phyloP scores from a whole-genome alignment of 2,113 vertebrate genomes.

The Brachypteracias leptosomus region DNA sequence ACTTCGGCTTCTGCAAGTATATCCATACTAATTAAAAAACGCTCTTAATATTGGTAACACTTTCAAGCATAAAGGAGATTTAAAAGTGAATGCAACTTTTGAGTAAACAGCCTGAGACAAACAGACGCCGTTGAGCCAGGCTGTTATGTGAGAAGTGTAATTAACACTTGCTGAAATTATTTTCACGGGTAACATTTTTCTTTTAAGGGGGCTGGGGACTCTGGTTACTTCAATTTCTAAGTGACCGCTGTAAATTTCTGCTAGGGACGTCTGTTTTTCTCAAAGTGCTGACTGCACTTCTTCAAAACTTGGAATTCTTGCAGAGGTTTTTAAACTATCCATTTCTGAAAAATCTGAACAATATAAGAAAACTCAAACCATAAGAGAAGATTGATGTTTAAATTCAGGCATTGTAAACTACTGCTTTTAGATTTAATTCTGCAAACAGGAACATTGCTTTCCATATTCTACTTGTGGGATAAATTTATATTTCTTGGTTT shows the following conservation, averaged over 20 bases:
- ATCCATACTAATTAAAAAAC: not conserved
- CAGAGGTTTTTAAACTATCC: not conserved
- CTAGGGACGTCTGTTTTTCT: not conserved
- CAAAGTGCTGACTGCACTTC: not conserved
- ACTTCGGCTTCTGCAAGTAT: not conserved
- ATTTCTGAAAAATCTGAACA: not conserved
- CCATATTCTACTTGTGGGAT: not conserved
- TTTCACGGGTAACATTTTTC: not conserved
- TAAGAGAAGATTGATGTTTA: not conserved
- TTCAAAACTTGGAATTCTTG: not conserved
- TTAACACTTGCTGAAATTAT: conserved; percentile 1
- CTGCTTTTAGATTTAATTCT: not conserved
- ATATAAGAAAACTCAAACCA: not conserved
- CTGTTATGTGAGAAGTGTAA: not conserved
- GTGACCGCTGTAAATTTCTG: not conserved
- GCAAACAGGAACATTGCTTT: not conserved
- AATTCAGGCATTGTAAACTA: not conserved
- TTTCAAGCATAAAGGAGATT: not conserved
- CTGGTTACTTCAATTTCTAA: not conserved
- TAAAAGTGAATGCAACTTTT: not conserved
- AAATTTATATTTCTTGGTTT: not conserved
- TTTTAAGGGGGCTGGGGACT: not conserved
- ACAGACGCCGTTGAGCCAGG: not conserved
- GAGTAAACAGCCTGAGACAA: not conserved
- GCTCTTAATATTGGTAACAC: not conserved